Evolutionary conservation across 2,888 invertebrate species (phyloP), one percentile per base, ranked within the genome.

Genomic region (Cephus pygmeus): DNA sequence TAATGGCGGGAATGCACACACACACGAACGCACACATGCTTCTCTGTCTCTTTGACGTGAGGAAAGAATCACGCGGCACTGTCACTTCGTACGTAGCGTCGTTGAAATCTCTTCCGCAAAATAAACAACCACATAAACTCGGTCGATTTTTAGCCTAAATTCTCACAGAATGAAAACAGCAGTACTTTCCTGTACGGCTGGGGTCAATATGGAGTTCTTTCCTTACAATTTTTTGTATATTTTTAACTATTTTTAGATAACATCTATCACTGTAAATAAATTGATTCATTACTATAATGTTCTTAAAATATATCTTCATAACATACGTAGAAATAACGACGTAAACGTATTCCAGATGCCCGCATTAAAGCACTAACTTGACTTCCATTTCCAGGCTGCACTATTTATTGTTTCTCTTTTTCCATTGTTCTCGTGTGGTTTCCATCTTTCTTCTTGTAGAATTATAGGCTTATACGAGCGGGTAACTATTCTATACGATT

Each of bases 1-100:
- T 88, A 87, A 90, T 89, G 88, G 89, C 89, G 89, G 89, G 89
- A 90, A 88, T 83, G 77, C 79, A 84, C 83, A 80, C 73, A 69
- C 80, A 77, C 80, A 82, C 79, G 78, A 76, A 40, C 78, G 75
- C 77, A 76, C 56, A 79, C 83, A 77, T 78, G 79, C 76, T 15
- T 12, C 15, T 71, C 12, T 30, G 11, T 40, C 31, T 75, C 69
- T 35, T 34, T 73, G 36, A 34, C 4, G 30, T 34, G 6, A n/a
- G 23, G 31, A 30, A 35, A 74, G 35, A 74, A 35, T 74, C 35
- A 36, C 74, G 74, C 74, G 74, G 74, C 74, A 74, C 74, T 74
- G 74, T 74, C 74, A 74, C 74, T 34, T 74, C 35, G 23, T 34
- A 34, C 9, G 35, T 33, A 12, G 11, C 30, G 12, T 74, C 33